Percentiles rank a stretch among this genome's conserved stretches.
These are phyloP conservation scores for Nestor notabilis DNA, from an alignment of 2,113 vertebrate species.

Conservation along the genomic window DNA sequence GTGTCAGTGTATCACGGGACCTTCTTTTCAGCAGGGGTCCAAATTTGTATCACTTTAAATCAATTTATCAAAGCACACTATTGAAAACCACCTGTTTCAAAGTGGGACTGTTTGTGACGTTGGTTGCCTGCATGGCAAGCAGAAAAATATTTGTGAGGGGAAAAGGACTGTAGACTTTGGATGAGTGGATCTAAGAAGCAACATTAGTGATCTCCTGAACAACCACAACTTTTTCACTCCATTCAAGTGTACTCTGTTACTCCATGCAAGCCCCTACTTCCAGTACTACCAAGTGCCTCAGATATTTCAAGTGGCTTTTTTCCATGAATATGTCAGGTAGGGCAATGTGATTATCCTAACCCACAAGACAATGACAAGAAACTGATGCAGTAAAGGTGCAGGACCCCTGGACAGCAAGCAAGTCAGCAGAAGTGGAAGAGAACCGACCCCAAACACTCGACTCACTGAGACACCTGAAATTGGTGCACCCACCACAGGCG, in stretches of 20 bases:
- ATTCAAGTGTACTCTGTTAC: neutral
- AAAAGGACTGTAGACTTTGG: neutral
- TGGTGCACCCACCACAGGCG: neutral
- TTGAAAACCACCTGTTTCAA: neutral
- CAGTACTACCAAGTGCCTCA: neutral
- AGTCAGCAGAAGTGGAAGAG: neutral
- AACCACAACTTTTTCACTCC: neutral
- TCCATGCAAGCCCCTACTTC: neutral
- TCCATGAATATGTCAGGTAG: neutral
- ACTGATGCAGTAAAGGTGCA: neutral
- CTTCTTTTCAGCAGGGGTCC: neutral
- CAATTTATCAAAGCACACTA: neutral
- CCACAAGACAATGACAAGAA: neutral
- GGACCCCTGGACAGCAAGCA: neutral
- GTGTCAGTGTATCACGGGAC: neutral
- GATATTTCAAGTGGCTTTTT: neutral
- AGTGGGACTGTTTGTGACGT: neutral
- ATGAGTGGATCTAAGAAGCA: neutral
- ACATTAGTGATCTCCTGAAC: neutral
- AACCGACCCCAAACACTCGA: fast-evolving
- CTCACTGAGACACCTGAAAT: neutral
- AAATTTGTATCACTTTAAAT: neutral
- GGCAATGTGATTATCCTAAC: neutral
- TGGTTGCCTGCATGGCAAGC: neutral
- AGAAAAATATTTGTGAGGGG: neutral